Evolutionary conservation across 2,888 invertebrate genomes (phyloP).

Genomic region (Aporophyla lueneburgensis): DNA sequence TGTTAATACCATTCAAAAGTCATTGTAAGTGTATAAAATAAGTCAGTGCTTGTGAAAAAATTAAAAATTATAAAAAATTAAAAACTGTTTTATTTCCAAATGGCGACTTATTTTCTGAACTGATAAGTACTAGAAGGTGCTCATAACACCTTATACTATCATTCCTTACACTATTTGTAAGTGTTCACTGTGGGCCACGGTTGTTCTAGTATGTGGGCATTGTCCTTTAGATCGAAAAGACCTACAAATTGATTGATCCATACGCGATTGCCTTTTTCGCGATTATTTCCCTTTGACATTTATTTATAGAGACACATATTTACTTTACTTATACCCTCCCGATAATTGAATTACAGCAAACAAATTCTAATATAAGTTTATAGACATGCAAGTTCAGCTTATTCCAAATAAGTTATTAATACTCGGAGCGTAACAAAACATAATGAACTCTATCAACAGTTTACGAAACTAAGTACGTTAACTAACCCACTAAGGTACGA

Average conservation of each 20-base stretch:
- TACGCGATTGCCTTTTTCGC: background rate
- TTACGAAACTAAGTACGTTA: conserved; percentile 18
- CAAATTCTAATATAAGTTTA: conserved; percentile 17
- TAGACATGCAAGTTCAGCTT: conserved; percentile 31
- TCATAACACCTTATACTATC: no score
- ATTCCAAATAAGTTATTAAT: conserved; percentile 49
- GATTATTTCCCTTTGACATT: conserved; percentile 6
- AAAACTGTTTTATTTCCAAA: no score
- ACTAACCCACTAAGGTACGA: conserved; percentile 3
- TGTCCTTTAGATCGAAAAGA: background rate
- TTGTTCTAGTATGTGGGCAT: no score
- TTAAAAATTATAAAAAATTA: no score
- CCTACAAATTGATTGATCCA: conserved; percentile 11
- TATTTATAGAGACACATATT: background rate
- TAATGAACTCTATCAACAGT: conserved; percentile 59
- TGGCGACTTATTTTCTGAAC: no score
- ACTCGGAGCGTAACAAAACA: conserved; percentile 45
- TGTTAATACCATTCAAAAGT: no score
- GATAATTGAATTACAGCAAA: conserved; percentile 28
- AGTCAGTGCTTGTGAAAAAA: no score
- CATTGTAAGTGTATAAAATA: no score
- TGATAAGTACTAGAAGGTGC: no score
- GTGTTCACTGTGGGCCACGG: no score
- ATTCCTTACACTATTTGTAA: no score
- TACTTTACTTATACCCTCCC: conserved; percentile 4